Base-by-base conservation (phyloP, 2,797 vertebrate genomes). In the Anguilla megastoma region DNA sequence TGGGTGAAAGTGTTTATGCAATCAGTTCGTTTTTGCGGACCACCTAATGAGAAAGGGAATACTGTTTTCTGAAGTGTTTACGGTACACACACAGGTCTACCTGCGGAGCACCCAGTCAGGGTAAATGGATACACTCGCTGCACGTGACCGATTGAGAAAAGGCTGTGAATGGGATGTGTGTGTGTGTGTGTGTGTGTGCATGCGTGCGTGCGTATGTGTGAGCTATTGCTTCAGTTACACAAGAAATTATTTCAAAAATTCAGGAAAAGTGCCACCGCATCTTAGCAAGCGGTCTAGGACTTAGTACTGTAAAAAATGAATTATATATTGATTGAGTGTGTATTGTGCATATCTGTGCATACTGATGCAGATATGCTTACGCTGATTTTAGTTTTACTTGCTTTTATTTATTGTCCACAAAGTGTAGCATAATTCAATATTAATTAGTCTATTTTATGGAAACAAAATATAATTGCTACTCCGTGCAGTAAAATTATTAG, bases 131-230 rank as follows among this genome's bases (percentile, higher is more conserved):
- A 48, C 85, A 69, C n/a, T 48, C 54, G 24, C 41, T 41, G 33
- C n/a, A 18, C 52, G 90, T 89, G 88, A n/a, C 86, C 6, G 88
- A 90, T 92, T 88, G 91, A 90, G 94, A 88, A 86, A 91, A 89
- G 91, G 93, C 41, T 82, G 33, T 82, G 85, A 56, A 71, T 71
- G 48, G 24, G 92, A 91, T 91, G 27, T 83, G 90, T 87, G 91
- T 91, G 80, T 91, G 93, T 92, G 92, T 93, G 92, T 91, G 83
- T 91, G 45, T 80, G 16, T 41, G 86, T 84, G 21, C 30, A 52
- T 56, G 92, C 89, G 92, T 92, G 93, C 91, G 91, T 89, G 50
- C 84, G 48, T 80, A 7, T 63, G 52, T 85, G 45, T 88, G 0
- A 14, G 63, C 36, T 18, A 33, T 21, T 45, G 56, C 41, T 50